phyloP scores from a whole-genome alignment of 2,113 vertebrate species.

The Rousettus leschenaultii region DNA sequence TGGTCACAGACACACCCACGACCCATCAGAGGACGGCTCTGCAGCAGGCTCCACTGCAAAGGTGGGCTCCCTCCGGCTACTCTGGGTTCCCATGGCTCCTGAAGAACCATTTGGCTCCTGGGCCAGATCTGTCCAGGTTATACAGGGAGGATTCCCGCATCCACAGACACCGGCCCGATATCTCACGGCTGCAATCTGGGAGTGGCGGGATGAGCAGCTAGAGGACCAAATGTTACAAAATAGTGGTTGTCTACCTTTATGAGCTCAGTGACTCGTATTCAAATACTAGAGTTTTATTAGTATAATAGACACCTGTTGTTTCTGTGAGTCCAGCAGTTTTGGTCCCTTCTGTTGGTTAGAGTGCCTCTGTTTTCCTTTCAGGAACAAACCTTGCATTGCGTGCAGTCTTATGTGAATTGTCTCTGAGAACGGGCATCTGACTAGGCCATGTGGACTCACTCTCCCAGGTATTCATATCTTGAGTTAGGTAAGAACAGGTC shows the following conservation, averaged over 20 bases:
- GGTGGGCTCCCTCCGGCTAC: neutral
- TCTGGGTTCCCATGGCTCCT: neutral
- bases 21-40: neutral
- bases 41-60: neutral
- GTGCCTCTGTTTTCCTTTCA: neutral
- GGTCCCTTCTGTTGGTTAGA: neutral
- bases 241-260: neutral
- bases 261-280: neutral
- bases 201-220: neutral
- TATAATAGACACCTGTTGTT: neutral
- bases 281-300: neutral
- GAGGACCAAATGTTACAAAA: neutral
- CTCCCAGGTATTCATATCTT: neutral
- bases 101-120: neutral
- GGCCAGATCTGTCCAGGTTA: neutral
- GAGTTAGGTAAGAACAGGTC: neutral
- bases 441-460: neutral
- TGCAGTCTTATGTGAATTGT: neutral
- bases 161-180: neutral
- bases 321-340: neutral
- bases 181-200: neutral
- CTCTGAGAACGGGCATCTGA: neutral
- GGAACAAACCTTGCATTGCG: too few relatives aligned
- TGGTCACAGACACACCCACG: neutral
- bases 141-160: neutral